Evolutionary conservation across 2,888 invertebrate genomes (phyloP), one percentile per base, ranked within the genome.

Genomic region (Apotomis capreana): DNA sequence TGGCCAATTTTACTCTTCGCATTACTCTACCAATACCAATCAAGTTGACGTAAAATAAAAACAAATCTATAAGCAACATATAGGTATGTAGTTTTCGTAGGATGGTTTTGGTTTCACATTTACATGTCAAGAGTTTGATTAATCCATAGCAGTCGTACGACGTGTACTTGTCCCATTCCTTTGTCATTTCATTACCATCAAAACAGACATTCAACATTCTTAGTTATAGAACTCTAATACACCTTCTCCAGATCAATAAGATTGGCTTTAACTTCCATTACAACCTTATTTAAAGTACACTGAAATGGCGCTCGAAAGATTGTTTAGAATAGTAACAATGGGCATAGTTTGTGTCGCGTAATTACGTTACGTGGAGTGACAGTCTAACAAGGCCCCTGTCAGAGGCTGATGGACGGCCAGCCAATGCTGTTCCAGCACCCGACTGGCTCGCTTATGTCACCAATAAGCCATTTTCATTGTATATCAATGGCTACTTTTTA

Each of bases 331-430:
- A 65, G 55, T 57, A 65, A 65, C 65, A 65, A 65, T 65, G 46
- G 55, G 46, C 65, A 57, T 6, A 49, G 46, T 6, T 46, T 10
- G 36, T 51, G 46, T 51, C 44, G 8, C 54, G 65, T 57, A 65
- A 65, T 65, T 65, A 57, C 57, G 44, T 57, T 57, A 55, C 55
- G 55, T 15, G 9, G 63, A 58, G 58, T 68, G 67, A 68, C 67
- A 68, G 59, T 2, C 37, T 68, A 59, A 68, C 51, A 51, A 51
- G 54, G 26, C 13, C 58, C 54, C 51, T 59, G 67, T 68, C 67
- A 68, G 12, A 58, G 49, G 15, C 54, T 65, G 65, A 65, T 55
- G 46, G 55, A 46, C 36, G 55, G 55, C 55, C 61, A 26, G 26
- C 6, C 49, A 10, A 49, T 10, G 49, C 49, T 49, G 40, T 1